Conservation (phyloP, 2,797 vertebrate genomes). For the Harpagifer antarcticus region DNA sequence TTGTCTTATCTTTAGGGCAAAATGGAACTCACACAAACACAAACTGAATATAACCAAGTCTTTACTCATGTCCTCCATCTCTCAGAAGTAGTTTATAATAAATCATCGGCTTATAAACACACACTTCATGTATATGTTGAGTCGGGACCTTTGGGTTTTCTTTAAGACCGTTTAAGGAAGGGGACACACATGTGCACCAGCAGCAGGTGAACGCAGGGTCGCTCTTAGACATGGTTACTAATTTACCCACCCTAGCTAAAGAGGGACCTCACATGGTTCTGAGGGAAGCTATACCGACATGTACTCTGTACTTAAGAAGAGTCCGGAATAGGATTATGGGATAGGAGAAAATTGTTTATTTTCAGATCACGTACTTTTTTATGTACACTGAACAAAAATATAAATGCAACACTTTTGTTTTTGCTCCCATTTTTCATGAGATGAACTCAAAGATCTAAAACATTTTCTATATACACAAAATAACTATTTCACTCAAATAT, state of each 20-base stretch:
- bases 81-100: slow-evolving; percentile 20
- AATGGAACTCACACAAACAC: neutral
- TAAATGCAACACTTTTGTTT: no score
- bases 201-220: slow-evolving; percentile 9
- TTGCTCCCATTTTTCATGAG: no score
- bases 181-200: neutral
- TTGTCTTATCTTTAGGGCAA: slow-evolving; percentile 39
- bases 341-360: no score
- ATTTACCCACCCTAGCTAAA: slow-evolving; percentile 21
- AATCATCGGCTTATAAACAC: slow-evolving; percentile 15
- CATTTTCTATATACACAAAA: no score
- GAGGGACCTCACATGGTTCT: slow-evolving; percentile 44
- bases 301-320: neutral
- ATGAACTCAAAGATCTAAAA: no score
- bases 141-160: neutral
- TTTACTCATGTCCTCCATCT: neutral
- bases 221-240: slow-evolving; percentile 1
- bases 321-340: no score
- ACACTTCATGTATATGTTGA: neutral
- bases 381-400: no score
- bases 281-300: neutral
- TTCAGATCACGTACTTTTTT: no score
- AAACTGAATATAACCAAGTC: neutral
- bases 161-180: neutral
- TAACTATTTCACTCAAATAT: no score